These are phyloP conservation scores for Paedocypris micromegethes DNA, from an alignment of 2,797 vertebrate genomes.

Conservation along the genomic window DNA sequence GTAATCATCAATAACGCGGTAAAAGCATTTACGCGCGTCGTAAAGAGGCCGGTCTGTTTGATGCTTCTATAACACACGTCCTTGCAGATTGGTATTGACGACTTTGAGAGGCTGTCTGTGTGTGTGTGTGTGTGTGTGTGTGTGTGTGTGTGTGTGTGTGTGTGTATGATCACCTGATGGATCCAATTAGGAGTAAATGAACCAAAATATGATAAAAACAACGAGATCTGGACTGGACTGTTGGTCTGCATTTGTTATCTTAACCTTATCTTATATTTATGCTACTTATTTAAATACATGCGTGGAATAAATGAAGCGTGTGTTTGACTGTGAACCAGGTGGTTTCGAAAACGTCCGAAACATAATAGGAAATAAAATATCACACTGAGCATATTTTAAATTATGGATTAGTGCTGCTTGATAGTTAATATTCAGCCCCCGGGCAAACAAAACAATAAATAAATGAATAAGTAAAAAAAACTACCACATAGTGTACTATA, in stretches of 20 bases:
- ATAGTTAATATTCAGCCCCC: no score
- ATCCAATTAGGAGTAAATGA: conserved; percentile 29
- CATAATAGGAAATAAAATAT: no score
- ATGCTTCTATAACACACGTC: conserved; percentile 20
- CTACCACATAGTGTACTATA: no score
- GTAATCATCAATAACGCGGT: conserved; percentile 20
- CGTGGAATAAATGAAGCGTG: no score
- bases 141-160: conserved; percentile 12
- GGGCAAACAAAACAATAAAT: no score
- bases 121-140: neutral
- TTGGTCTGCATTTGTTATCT: conserved; percentile 19
- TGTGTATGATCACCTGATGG: conserved; percentile 27
- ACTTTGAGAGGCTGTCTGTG: conserved; percentile 12
- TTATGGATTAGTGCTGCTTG: no score
- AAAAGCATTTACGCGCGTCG: conserved; percentile 12
- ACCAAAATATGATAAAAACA: conserved; percentile 20
- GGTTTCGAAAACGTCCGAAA: no score
- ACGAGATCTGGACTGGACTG: conserved; percentile 14
- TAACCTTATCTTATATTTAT: neutral
- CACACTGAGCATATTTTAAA: no score
- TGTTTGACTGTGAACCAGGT: no score
- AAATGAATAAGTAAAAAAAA: no score
- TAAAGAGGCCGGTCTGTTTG: conserved; percentile 26
- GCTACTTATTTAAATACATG: no score
- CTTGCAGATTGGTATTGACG: conserved; percentile 21